A percentile compares a stretch with the other conserved stretches of the same genome.
These are phyloP conservation scores for Oscheius myriophilus DNA, from an alignment of 2,888 invertebrate species.

Conservation along the genomic window DNA sequence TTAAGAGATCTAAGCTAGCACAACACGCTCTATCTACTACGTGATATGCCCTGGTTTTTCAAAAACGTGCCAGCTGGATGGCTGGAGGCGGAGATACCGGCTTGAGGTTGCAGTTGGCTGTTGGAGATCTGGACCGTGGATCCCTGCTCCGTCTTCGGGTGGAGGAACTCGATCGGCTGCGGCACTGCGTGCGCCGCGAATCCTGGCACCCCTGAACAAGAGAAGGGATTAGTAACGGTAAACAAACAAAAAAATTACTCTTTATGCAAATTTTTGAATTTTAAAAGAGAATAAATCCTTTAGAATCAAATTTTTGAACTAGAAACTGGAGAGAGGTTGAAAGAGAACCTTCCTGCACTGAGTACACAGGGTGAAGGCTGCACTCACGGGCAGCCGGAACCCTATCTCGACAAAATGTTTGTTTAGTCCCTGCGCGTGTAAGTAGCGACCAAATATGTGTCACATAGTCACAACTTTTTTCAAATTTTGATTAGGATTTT, in stretches of 20 bases:
- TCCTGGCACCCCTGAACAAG: conserved; percentile 20
- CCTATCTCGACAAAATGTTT: too few species aligned
- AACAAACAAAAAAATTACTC: not conserved
- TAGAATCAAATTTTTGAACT: not conserved
- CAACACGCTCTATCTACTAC: not conserved
- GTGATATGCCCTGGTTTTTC: not conserved
- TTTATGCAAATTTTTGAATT: too few species aligned
- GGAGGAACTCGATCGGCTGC: conserved; percentile 51
- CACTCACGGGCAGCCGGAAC: not conserved
- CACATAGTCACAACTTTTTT: too few species aligned
- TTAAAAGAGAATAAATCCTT: not conserved
- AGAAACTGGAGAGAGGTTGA: not conserved
- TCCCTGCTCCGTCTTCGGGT: conserved; percentile 51
- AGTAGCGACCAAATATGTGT: too few species aligned
- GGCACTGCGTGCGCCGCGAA: conserved; percentile 28
- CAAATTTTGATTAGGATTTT: too few species aligned
- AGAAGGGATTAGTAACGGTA: not conserved
- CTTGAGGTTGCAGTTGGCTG: conserved; percentile 32
- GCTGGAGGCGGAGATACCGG: conserved; percentile 31
- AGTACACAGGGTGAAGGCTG: not conserved
- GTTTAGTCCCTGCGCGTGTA: too few species aligned
- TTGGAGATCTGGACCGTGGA: conserved; percentile 37
- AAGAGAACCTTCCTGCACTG: not conserved
- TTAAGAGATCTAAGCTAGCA: too few species aligned
- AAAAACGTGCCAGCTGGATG: conserved; percentile 23